Evolutionary conservation across 1,140 invertebrate species (phyloP).

Genomic region (Panulirus ornatus): DNA sequence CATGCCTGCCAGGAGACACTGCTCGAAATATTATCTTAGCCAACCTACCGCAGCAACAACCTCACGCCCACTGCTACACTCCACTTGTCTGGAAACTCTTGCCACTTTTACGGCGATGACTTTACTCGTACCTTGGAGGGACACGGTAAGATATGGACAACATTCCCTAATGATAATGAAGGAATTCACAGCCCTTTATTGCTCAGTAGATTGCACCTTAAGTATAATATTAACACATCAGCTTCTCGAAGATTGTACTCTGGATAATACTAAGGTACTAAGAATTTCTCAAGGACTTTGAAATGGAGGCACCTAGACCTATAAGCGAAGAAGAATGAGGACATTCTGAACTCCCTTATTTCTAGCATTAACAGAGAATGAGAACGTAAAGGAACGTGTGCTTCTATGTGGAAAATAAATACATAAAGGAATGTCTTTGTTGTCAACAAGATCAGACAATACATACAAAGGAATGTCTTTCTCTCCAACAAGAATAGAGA

Average conservation of each 20-base stretch:
- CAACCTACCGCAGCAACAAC: too few relatives aligned
- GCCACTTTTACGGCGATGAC: too few relatives aligned
- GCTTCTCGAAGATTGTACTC: background rate
- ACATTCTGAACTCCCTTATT: background rate
- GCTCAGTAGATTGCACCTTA: background rate
- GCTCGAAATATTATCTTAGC: too few relatives aligned
- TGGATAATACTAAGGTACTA: background rate
- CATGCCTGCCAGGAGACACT: too few relatives aligned
- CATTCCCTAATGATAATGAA: constrained; percentile 10
- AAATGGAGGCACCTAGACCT: background rate
- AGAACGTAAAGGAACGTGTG: background rate
- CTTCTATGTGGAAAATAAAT: background rate
- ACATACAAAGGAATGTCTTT: too few relatives aligned
- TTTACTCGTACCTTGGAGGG: too few relatives aligned
- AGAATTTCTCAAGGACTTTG: background rate
- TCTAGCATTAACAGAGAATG: background rate
- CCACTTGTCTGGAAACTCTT: too few relatives aligned
- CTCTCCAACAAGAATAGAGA: too few relatives aligned
- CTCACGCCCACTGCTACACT: too few relatives aligned
- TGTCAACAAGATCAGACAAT: too few relatives aligned
- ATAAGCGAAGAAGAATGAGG: background rate
- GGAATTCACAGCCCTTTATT: constrained; percentile 35
- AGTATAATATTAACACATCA: background rate
- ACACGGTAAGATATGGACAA: too few relatives aligned
- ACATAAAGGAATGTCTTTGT: too few relatives aligned